Base-by-base conservation (phyloP, 2,113 vertebrate genomes). In the Eurypyga helias region DNA sequence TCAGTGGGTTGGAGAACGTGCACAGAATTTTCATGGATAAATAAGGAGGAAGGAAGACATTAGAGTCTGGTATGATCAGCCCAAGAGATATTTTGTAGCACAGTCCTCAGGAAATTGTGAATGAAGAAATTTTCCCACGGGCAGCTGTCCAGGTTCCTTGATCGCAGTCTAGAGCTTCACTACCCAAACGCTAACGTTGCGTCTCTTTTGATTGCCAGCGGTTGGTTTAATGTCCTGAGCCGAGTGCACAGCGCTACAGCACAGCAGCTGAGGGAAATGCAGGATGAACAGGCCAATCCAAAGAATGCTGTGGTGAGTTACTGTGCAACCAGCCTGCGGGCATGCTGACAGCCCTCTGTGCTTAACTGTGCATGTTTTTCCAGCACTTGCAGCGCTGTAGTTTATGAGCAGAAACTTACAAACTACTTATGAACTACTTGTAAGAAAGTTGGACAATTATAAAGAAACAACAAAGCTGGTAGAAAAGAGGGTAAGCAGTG, bases 221-320 rank as follows among this genome's bases (percentile, higher is more conserved):
- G 98, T 18, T 99, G 99, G 99, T 99, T 99, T 89, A 99, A 98
- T 10, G 98, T 99, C 75, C 98, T 99, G 93, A 99, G 98, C 86
- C 98, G 99, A 78, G 99, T 99, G 17, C 98, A 99, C 88, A 98
- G 98, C 1, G 99, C 99, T 78, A 99, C 99, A 24, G 98, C 98
- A 0, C 99, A 99, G 96, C 99, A 99, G 97, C 98, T 99, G 93
- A 96, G 98, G 95, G 99, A 99, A 92, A 99, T 99, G 99, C 99
- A 99, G 38, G 99, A 99, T 67, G 99, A 99, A 89, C 99, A 99
- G 96, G 99, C 99, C 95, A 99, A 99, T 93, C 99, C 99, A 31
- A 99, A 99, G 98, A 99, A 99, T 60, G 99, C 99, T 52, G 99
- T 99, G 98, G 99, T 99, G 85, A 98, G 99, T 98, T 95, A 83